Evolutionary conservation across 2,797 vertebrate species (phyloP), one percentile per base, ranked within the genome.

Genomic region (Chaetophractus vellerosus): DNA sequence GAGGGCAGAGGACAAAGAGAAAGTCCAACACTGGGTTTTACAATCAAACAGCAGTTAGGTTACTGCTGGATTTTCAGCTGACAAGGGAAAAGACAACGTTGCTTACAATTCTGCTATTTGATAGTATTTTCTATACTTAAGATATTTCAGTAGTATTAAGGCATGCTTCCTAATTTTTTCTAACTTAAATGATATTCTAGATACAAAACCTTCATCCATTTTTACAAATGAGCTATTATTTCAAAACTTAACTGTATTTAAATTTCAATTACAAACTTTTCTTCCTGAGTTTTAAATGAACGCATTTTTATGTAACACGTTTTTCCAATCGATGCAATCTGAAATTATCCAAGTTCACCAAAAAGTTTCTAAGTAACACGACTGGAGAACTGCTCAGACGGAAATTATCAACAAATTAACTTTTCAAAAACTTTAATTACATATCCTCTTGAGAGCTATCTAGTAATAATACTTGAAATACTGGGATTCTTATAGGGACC

Each of bases 121-220:
- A 55, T 72, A 95, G 69, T 82, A 95, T 86, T 96, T 95, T 88
- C 84, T 90, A 87, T 91, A 45, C 6, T 79, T 68, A 84, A 41
- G 91, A 3, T 28, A 80, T 38, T 90, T 88, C 78, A 95, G 50
- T 55, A 89, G n/a, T 26, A 69, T 38, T 21, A 64, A 23, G 26
- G n/a, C 52, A 69, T 45, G 74, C 59, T 75, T 76, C 18, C 23
- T 59, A 28, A 57, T 76, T 81, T 64, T 81, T 74, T 68, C 31
- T 66, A 81, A 69, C 23, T 69, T 55, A 78, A 7, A 76, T 86
- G 76, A 83, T 63, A 94, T 72, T 41, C 9, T 63, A n/a, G 59
- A 66, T 31, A 86, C 36, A 92, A 91, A 90, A 92, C 21, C 31
- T 82, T 36, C 5, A 88, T 23, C 11, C 59, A 50, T 48, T 86